Evolutionary conservation across 2,113 vertebrate species (phyloP).

Genomic region (Ardeotis arabs): DNA sequence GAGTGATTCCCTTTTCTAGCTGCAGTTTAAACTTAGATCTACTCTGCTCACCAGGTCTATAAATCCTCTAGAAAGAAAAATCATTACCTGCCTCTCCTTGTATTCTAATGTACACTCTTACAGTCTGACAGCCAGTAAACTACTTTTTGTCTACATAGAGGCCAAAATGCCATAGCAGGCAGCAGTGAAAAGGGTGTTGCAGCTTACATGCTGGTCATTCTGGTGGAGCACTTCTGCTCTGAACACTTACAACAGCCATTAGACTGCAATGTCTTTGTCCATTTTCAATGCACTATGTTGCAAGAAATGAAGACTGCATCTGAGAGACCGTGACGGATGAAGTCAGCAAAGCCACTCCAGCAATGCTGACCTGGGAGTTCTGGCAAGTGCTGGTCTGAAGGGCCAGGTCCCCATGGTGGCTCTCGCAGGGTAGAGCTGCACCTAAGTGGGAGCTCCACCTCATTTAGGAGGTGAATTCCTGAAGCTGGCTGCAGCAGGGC

Average conservation of each 20-base stretch:
- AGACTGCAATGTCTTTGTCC: background rate
- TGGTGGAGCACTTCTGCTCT: background rate
- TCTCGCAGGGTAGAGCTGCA: background rate
- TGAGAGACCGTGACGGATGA: background rate
- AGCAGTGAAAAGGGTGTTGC: background rate
- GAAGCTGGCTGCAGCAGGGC: fast-evolving
- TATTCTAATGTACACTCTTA: background rate
- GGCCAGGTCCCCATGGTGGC: background rate
- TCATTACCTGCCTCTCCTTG: background rate
- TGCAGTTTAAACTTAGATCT: background rate
- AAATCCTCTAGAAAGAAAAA: background rate
- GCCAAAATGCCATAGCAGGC: background rate
- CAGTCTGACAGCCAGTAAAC: background rate
- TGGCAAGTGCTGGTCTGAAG: background rate
- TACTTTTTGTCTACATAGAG: background rate
- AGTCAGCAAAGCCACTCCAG: background rate
- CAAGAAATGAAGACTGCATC: background rate
- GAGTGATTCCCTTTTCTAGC: background rate
- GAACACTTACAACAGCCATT: background rate
- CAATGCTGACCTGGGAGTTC: background rate
- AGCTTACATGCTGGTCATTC: background rate
- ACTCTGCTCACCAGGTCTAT: background rate
- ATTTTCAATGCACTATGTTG: background rate
- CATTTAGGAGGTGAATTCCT: background rate
- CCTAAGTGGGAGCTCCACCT: background rate